Evolutionary conservation across 2,888 invertebrate species (phyloP), one percentile per base, ranked within the genome.

Genomic region (Dugesia japonica): DNA sequence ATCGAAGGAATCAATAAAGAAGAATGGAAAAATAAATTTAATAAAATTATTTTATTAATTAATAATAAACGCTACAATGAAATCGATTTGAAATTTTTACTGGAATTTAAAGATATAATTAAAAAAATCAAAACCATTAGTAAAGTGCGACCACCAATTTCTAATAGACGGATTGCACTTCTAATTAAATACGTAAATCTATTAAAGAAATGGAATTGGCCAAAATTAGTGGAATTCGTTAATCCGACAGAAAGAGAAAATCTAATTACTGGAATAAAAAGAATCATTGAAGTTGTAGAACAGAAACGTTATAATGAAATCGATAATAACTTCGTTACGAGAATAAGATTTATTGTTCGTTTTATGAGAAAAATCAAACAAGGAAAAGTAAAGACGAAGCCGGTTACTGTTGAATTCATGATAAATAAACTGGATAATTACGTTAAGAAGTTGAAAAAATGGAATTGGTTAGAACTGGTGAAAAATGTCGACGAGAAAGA

Each of bases 171-270:
- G 7, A 20, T 56, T 20, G 17, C 7, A 13, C n/a, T n/a, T 1
- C 4, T 56, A 13, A n/a, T 1, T 13, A 56, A n/a, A 56, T 56
- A 20, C 7, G 56, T 56, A 56, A 56, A 23, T 9, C 56, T 56
- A 20, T 56, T 56, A 56, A 56, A 20, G 7, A 56, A 56, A 56
- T 56, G 56, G 56, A 56, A 56, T 56, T 56, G 56, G 56, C 56
- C 56, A 4, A n/a, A 56, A 56, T n/a, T 56, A 56, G 17, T 56
- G 23, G 17, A 56, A 4, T 56, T 56, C 23, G 56, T 56, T 4
- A n/a, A 56, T 56, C 20, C 4, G 17, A 56, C 4, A 56, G 56
- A 56, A 20, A n/a, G 56, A n/a, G n/a, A 56, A 13, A 56, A 56
- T 56, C 17, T 56, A n/a, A 56, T 56, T 7, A 23, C n/a, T 7